Conservation (phyloP, 2,888 invertebrate species). For the Coelinius sp. region DNA sequence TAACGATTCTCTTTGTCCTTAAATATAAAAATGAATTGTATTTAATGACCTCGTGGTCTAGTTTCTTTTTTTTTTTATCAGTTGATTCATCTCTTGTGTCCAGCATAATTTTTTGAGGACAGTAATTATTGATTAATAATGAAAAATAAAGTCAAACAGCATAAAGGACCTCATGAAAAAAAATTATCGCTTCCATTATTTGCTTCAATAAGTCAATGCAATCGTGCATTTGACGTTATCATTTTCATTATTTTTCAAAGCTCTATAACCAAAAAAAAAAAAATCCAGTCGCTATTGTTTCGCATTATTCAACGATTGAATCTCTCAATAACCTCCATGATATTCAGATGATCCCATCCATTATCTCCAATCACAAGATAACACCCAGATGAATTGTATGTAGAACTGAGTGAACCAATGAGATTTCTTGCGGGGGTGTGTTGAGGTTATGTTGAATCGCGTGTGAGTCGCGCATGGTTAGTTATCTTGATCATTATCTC, state of each 20-base stretch:
- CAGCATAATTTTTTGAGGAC: neutral
- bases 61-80: neutral
- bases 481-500: slow-evolving; percentile 68
- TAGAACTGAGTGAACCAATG: neutral
- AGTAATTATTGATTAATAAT: too few relatives aligned
- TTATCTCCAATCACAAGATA: slow-evolving; percentile 1
- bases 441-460: slow-evolving; percentile 1
- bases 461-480: slow-evolving; percentile 51
- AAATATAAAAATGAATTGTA: neutral
- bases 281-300: neutral
- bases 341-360: neutral
- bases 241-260: neutral
- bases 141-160: too few relatives aligned
- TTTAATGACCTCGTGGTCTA: slow-evolving; percentile 3
- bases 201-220: neutral
- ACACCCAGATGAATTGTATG: neutral
- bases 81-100: neutral
- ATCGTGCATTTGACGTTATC: slow-evolving; percentile 9
- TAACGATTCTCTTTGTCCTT: neutral
- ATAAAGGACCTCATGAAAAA: neutral
- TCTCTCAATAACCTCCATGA: neutral
- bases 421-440: neutral
- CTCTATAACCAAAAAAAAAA: neutral
- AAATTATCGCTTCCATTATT: slow-evolving; percentile 19
- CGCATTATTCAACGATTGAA: neutral